Conservation (phyloP, 2,797 vertebrate species). For the Agapornis canus region DNA sequence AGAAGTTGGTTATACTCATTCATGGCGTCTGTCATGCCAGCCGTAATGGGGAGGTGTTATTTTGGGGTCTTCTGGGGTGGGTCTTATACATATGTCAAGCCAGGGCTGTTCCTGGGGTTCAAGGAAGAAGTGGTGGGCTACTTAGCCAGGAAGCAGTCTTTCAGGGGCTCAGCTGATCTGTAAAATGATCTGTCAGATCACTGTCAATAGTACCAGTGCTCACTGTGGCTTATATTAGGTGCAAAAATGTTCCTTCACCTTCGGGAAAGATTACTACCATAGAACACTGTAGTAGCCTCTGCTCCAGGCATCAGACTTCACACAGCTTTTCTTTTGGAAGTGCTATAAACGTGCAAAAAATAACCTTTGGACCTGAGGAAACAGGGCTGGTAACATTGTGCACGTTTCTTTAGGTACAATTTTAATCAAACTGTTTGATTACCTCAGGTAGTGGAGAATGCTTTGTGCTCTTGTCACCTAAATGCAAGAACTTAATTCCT, state of each 20-base stretch:
- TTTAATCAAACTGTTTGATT: neutral
- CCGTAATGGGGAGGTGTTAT: rapidly evolving
- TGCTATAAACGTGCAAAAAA: neutral
- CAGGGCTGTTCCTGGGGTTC: neutral
- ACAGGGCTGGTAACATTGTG: neutral
- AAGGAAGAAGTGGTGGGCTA: neutral
- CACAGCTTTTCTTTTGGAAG: neutral
- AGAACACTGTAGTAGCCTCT: neutral
- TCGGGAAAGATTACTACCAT: neutral
- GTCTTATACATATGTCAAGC: neutral
- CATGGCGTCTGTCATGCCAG: rapidly evolving
- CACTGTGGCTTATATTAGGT: neutral
- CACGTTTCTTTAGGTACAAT: neutral
- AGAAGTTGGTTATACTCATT: neutral
- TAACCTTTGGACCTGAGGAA: neutral
- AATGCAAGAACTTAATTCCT: neutral
- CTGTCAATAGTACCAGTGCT: neutral
- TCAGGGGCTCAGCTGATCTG: neutral
- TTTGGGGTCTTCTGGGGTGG: neutral
- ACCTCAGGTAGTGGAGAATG: neutral
- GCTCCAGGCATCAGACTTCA: neutral
- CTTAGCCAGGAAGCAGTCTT: neutral
- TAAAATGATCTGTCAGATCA: neutral
- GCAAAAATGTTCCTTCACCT: neutral
- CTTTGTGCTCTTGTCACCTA: neutral